A percentile compares a stretch with the other conserved stretches of the same genome.
Evolutionary conservation across 2,113 vertebrate species (phyloP).

Genomic region (Phrynocephalus versicolor): DNA sequence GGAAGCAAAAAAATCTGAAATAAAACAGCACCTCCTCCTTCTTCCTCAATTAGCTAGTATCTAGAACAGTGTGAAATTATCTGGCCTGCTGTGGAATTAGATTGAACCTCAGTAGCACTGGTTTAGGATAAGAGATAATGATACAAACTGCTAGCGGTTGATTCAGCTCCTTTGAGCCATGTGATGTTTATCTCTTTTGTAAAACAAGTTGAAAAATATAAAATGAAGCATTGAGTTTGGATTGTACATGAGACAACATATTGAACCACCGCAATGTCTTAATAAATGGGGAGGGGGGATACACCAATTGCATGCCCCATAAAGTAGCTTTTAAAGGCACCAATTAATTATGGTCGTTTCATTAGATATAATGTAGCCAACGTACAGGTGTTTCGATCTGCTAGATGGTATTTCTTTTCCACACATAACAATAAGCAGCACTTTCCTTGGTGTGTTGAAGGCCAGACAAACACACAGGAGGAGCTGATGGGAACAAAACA

Average conservation of each 20-base stretch:
- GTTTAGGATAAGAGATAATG: not conserved
- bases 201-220: slow-evolving; percentile 1
- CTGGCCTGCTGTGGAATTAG: slow-evolving; percentile 28
- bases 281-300: not conserved
- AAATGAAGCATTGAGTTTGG: slow-evolving; percentile 1
- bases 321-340: too few species aligned
- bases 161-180: not conserved
- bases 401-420: not conserved
- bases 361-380: too few species aligned
- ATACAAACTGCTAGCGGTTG: slow-evolving; percentile 35
- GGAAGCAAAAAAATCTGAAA: slow-evolving; percentile 5
- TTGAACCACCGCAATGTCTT: not conserved
- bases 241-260: not conserved
- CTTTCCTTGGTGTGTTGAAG: not conserved
- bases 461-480: not conserved
- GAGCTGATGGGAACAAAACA: not conserved
- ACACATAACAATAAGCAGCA: not conserved
- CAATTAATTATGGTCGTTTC: too few species aligned
- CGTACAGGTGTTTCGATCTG: not conserved
- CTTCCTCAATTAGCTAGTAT: not conserved
- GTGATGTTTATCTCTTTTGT: not conserved
- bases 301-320: not conserved
- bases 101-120: slow-evolving; percentile 32
- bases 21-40: not conserved
- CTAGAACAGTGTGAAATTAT: slow-evolving; percentile 34